A percentile compares a stretch with the other conserved stretches of the same genome.
Conservation (phyloP, 2,113 vertebrate genomes). For the Seriola rivoliana region DNA sequence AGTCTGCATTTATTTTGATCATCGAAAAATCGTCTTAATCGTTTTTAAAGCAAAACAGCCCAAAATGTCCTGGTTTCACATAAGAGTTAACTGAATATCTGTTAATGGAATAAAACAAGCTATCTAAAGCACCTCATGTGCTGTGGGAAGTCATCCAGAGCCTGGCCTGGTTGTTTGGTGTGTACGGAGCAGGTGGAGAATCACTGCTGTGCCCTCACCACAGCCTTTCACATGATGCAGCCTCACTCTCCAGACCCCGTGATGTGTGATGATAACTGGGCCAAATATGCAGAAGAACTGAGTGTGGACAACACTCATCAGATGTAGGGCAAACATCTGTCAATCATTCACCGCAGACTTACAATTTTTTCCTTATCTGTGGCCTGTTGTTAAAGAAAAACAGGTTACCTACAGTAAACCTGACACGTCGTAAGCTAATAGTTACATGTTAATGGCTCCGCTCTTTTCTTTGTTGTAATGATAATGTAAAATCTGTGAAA, state of each 20-base stretch:
- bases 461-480: background rate
- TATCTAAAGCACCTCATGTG: no score
- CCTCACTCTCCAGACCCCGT: constrained; percentile 3
- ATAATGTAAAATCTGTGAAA: background rate
- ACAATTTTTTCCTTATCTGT: constrained; percentile 4
- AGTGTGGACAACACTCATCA: background rate
- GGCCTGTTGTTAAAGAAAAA: background rate
- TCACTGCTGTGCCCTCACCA: constrained; percentile 28
- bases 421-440: background rate
- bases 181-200: constrained; percentile 25
- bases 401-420: constrained; percentile 5
- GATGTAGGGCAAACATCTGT: background rate
- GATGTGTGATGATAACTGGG: constrained; percentile 4
- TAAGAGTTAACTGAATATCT: background rate
- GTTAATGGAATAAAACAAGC: no score
- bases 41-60: background rate
- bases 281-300: constrained; percentile 9
- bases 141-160: no score
- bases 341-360: constrained; percentile 37
- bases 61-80: no score
- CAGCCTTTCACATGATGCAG: background rate
- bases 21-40: background rate
- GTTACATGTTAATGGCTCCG: background rate
- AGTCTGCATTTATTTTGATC: background rate
- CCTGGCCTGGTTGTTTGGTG: background rate